Conservation (phyloP, 2,888 invertebrate genomes). For the Falcaria lacertinaria region DNA sequence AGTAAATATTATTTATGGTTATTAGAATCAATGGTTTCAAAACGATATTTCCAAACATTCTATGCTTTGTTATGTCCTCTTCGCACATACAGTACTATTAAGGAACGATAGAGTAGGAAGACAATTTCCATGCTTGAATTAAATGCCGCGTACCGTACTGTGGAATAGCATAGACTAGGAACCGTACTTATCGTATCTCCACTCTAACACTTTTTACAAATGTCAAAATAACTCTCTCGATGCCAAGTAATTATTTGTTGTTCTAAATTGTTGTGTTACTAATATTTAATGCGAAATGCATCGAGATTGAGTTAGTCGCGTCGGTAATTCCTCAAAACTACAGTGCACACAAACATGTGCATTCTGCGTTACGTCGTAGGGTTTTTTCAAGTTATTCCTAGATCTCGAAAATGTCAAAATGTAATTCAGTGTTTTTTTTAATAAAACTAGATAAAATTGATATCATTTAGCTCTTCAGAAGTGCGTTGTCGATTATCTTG, state of each 20-base stretch:
- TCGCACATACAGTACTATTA: no score
- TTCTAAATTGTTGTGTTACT: constrained; percentile 41
- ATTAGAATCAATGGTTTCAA: no score
- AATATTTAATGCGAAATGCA: constrained; percentile 33
- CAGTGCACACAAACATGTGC: constrained; percentile 14
- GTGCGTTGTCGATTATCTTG: constrained; percentile 17
- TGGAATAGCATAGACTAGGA: no score
- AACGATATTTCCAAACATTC: no score
- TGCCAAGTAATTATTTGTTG: constrained; percentile 66
- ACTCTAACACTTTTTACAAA: constrained; percentile 19
- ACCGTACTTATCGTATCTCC: no score
- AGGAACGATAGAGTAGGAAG: no score
- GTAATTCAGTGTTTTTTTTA: no score
- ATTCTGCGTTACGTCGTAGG: constrained; percentile 20
- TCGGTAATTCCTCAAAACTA: constrained; percentile 16
- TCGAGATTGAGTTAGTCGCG: constrained; percentile 60
- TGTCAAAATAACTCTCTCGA: constrained; percentile 71
- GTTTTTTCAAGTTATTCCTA: constrained; percentile 33
- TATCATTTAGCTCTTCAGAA: no score
- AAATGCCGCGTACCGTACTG: background rate
- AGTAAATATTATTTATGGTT: no score
- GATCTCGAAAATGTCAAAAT: constrained; percentile 56
- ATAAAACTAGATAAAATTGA: no score
- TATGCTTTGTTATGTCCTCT: no score
- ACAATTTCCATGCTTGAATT: no score